These are phyloP conservation scores for Anoplophora glabripennis DNA, from an alignment of 1,140 invertebrate species.

Conservation along the genomic window DNA sequence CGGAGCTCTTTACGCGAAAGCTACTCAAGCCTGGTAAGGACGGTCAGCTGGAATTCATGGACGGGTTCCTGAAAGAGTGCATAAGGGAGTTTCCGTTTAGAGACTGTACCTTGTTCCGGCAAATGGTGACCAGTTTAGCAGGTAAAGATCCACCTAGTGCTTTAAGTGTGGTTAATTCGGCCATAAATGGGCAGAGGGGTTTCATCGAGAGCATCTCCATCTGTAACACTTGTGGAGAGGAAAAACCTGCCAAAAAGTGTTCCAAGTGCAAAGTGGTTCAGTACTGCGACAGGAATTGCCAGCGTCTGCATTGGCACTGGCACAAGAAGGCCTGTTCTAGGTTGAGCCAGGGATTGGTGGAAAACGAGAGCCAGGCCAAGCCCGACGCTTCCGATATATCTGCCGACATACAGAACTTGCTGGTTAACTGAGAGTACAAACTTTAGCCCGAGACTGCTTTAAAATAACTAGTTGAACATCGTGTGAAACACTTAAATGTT, in stretches of 20 bases:
- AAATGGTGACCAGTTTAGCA: conserved; percentile 74
- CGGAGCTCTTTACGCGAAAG: conserved; percentile 71
- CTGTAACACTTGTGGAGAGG: conserved; percentile 87
- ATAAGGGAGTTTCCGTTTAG: conserved; percentile 85
- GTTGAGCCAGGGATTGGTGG: conserved; percentile 44
- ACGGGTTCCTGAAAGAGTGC: conserved; percentile 77
- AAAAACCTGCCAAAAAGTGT: conserved; percentile 88
- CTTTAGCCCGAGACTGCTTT: no score
- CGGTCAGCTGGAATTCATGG: conserved; percentile 77
- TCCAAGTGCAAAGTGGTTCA: conserved; percentile 91
- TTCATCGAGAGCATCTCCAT: conserved; percentile 67
- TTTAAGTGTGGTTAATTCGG: conserved; percentile 73
- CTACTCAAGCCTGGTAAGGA: conserved; percentile 71
- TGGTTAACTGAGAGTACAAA: conserved; percentile 12
- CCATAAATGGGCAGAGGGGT: conserved; percentile 85
- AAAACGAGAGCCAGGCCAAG: conserved; percentile 7
- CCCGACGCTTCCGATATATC: conserved; percentile 17
- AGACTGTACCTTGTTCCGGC: conserved; percentile 81
- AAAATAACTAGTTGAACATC: no score
- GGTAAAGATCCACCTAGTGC: conserved; percentile 67
- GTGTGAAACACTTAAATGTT: no score
- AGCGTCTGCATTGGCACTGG: conserved; percentile 92
- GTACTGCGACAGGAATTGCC: conserved; percentile 93
- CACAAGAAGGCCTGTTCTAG: conserved; percentile 86
- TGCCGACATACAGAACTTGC: conserved; percentile 22